Conservation (phyloP, 2,113 vertebrate species). For the Sialia sialis region DNA sequence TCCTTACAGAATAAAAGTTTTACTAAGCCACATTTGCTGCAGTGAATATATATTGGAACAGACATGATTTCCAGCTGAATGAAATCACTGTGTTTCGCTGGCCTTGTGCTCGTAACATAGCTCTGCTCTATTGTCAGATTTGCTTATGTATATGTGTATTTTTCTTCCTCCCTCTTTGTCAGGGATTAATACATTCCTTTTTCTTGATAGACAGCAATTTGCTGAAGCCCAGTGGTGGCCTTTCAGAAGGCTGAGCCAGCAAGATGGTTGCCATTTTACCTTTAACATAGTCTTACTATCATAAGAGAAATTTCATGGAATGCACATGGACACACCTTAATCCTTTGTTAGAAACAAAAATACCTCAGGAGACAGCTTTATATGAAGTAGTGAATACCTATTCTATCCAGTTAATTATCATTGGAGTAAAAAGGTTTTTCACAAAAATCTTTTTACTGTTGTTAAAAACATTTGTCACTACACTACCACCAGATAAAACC, state of each 20-base stretch:
- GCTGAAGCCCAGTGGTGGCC: neutral
- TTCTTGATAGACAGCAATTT: constrained; percentile 20
- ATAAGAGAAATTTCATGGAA: neutral
- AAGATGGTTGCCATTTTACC: neutral
- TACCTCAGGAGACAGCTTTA: neutral
- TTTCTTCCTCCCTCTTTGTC: neutral
- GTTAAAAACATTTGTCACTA: neutral
- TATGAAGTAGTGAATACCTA: neutral
- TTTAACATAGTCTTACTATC: neutral
- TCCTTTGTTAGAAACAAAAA: constrained; percentile 5
- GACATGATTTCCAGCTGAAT: constrained; percentile 42
- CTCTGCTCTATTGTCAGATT: constrained; percentile 12
- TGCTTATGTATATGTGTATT: neutral
- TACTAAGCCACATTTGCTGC: constrained; percentile 23
- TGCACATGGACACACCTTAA: neutral
- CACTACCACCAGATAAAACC: neutral
- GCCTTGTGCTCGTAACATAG: neutral
- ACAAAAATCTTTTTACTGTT: neutral
- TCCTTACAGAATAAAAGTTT: constrained; percentile 65
- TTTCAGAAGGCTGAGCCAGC: neutral
- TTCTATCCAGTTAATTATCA: neutral
- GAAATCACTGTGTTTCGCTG: neutral
- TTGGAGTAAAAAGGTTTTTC: neutral
- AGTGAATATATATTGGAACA: constrained; percentile 13
- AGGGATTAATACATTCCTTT: neutral